Evolutionary conservation across 2,113 vertebrate genomes (phyloP), one percentile per base, ranked within the genome.

Genomic region (Lepus americanus): DNA sequence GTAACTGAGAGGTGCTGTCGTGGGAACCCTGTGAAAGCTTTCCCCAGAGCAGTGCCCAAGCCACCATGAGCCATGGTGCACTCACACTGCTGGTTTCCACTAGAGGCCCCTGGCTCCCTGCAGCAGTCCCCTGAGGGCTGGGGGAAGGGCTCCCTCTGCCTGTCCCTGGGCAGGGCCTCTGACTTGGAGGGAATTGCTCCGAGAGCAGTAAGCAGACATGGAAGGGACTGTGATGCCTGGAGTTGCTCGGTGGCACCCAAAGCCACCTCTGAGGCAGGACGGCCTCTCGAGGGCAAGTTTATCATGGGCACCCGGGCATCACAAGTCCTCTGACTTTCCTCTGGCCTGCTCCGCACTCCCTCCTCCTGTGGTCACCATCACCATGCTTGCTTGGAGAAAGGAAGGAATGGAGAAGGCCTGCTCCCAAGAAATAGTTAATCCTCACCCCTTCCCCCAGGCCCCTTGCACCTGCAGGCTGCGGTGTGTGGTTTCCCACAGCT

Each of bases 401-500:
- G 80, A 77, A 67, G 59, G 76, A 83, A 73, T 39, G 67, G 94
- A 91, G 74, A 95, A 72, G 44, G 95, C 93, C 33, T 95, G 95
- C 97, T 98, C 97, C 98, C 97, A 98, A 98, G 98, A 98, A 98
- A 98, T 93, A 97, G 98, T 98, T 98, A 98, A 98, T 98, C 97
- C 92, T 97, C 97, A 97, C 90, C 95, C 93, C 97, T 94, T 97
- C 98, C 97, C 98, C 97, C 96, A 72, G 98, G 97, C 98, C 98
- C 96, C 96, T 95, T 98, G 98, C 98, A 98, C 98, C 98, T 98
- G 98, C 98, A 98, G 94, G 66, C 98, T 98, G 98, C 87, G 98
- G 98, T 98, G 97, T 98, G 98, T 98, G 98, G 98, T 98, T 98
- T 97, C 98, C 98, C 97, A 97, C 98, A 98, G 98, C 98, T 98